A percentile compares a stretch with the other conserved stretches of the same genome.
These are phyloP conservation scores for Scaptomyza polygonia DNA, from an alignment of 2,888 invertebrate species.

Conservation along the genomic window DNA sequence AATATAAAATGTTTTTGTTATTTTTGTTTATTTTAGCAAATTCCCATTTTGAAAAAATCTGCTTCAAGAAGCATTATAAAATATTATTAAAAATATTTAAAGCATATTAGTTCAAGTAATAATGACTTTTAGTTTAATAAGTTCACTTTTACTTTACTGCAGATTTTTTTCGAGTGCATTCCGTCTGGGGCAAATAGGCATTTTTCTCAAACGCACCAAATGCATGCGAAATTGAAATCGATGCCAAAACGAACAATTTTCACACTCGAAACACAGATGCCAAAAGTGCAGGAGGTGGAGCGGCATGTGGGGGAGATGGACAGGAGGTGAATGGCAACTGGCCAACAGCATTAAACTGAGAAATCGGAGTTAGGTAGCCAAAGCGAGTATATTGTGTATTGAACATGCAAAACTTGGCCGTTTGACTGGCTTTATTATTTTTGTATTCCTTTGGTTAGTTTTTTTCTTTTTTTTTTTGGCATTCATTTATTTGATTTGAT, in stretches of 20 bases:
- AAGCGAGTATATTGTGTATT: not conserved
- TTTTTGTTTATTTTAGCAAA: too few species aligned
- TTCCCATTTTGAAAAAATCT: too few species aligned
- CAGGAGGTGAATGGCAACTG: slow-evolving; percentile 15
- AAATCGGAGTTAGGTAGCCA: slow-evolving; percentile 3
- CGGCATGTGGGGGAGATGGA: not conserved
- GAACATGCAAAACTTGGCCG: slow-evolving; percentile 32
- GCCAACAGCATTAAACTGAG: slow-evolving; percentile 3
- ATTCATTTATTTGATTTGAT: slow-evolving; percentile 59
- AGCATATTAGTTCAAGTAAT: too few species aligned
- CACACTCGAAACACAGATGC: slow-evolving; percentile 42
- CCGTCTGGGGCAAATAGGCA: slow-evolving; percentile 8
- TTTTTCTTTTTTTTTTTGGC: slow-evolving; percentile 27
- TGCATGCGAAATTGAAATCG: slow-evolving; percentile 64
- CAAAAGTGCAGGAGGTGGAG: not conserved
- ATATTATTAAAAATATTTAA: too few species aligned
- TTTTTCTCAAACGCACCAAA: slow-evolving; percentile 57
- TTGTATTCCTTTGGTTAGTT: too few species aligned
- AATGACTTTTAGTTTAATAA: too few species aligned
- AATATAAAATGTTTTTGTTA: too few species aligned
- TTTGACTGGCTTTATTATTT: not conserved
- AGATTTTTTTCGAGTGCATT: not conserved
- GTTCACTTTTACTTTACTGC: too few species aligned
- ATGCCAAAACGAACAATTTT: slow-evolving; percentile 57
- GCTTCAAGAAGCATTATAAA: too few species aligned